phyloP scores from a whole-genome alignment of 2,113 vertebrate genomes.

The Thamnophis sirtalis region DNA sequence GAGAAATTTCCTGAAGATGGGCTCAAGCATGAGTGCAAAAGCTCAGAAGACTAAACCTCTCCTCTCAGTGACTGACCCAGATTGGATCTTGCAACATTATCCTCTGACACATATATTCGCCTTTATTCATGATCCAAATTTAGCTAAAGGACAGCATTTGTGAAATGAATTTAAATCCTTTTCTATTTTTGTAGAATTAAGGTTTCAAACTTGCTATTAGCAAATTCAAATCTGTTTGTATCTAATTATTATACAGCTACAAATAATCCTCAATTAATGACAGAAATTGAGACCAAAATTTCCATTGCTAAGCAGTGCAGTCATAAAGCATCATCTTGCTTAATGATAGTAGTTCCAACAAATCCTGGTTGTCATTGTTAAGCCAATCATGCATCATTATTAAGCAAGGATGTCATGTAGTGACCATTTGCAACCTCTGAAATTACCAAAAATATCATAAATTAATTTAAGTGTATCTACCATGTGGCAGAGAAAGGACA shows the following conservation, averaged over 20 bases:
- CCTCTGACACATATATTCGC: not conserved
- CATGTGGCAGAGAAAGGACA: not conserved
- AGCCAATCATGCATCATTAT: not conserved
- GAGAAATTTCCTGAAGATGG: not conserved
- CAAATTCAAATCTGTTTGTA: not conserved
- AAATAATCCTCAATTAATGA: not conserved
- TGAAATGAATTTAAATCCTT: conserved; percentile 7
- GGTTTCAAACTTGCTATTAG: not conserved
- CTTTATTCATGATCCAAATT: not conserved
- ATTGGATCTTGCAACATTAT: not conserved
- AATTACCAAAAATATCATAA: not conserved
- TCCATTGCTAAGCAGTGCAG: not conserved
- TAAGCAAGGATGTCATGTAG: not conserved
- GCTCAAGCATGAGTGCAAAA: not conserved
- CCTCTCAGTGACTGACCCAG: not conserved
- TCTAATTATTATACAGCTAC: not conserved
- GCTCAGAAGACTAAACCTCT: not conserved
- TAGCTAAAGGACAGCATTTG: not conserved
- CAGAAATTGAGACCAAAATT: not conserved
- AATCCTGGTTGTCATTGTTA: not conserved
- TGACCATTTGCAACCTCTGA: not conserved
- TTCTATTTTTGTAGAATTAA: not conserved
- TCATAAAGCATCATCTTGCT: not conserved
- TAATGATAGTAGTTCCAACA: not conserved
- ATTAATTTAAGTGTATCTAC: not conserved